These are phyloP conservation scores for Drosophila pseudotalamancana DNA, from an alignment of 2,888 invertebrate species.

Conservation along the genomic window DNA sequence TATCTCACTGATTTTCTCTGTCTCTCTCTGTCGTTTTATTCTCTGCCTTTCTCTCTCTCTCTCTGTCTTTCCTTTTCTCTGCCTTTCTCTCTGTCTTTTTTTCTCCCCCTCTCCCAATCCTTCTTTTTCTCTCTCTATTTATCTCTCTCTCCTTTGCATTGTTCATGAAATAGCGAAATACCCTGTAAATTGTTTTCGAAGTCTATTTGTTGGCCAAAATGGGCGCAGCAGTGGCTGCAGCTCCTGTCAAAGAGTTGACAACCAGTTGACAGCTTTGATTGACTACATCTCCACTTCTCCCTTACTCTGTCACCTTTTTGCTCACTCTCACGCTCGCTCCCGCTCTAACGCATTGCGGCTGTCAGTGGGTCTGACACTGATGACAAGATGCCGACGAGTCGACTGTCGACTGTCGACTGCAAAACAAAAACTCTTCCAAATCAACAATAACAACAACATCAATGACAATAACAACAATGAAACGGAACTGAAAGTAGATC, in stretches of 20 bases:
- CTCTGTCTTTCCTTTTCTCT: too few species aligned
- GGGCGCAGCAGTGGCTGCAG: conserved; percentile 19
- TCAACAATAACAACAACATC: conserved; percentile 4
- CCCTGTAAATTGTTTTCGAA: too few species aligned
- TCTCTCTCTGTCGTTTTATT: too few species aligned
- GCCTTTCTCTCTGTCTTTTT: too few species aligned
- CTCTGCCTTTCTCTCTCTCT: too few species aligned
- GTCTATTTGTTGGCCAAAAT: conserved; percentile 3
- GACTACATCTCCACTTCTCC: conserved; percentile 16
- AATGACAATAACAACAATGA: conserved; percentile 7
- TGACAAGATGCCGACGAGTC: conserved; percentile 50
- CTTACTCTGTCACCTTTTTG: too few species aligned
- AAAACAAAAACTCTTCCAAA: conserved; percentile 30
- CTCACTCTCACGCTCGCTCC: neutral
- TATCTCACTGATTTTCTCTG: too few species aligned
- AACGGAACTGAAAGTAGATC: conserved; percentile 56
- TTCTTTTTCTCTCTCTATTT: too few species aligned
- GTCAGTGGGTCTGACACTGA: conserved; percentile 59
- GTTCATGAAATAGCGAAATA: too few species aligned
- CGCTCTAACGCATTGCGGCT: conserved; percentile 8
- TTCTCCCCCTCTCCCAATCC: too few species aligned
- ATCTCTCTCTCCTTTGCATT: too few species aligned
- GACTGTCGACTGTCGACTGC: conserved; percentile 27
- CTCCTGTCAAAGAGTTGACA: conserved; percentile 36
- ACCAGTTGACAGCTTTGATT: conserved; percentile 44